These are phyloP conservation scores for Cheiracanthium punctorium DNA, from an alignment of 2,888 invertebrate genomes.

Conservation along the genomic window DNA sequence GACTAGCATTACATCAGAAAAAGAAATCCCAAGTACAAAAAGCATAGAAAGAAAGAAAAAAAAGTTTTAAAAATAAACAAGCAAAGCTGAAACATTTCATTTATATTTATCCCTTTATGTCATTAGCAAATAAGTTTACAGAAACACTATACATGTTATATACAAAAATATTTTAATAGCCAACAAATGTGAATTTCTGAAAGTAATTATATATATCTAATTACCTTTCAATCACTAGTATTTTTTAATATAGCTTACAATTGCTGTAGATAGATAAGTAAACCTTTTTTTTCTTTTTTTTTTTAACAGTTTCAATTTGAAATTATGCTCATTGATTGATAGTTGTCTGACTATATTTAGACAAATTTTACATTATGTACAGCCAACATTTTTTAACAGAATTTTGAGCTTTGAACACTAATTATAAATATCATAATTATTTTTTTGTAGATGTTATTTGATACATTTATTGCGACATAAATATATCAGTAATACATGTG, in stretches of 20 bases:
- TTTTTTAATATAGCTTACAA: too few relatives aligned
- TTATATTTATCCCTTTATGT: neutral
- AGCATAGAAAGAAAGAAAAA: too few relatives aligned
- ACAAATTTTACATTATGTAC: too few relatives aligned
- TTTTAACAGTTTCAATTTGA: neutral
- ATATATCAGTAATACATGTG: too few relatives aligned
- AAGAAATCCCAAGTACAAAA: neutral
- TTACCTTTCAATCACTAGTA: neutral
- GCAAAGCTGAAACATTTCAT: neutral
- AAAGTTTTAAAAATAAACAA: neutral
- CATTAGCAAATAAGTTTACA: neutral
- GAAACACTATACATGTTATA: neutral
- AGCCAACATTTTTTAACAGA: too few relatives aligned
- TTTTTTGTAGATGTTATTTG: too few relatives aligned
- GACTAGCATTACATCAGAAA: neutral
- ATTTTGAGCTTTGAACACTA: too few relatives aligned
- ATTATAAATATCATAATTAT: too few relatives aligned
- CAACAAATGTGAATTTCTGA: neutral
- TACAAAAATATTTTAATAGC: neutral
- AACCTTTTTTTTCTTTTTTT: too few relatives aligned
- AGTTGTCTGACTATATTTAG: too few relatives aligned
- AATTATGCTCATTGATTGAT: constrained; percentile 16
- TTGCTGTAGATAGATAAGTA: too few relatives aligned
- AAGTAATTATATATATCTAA: neutral
- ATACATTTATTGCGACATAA: too few relatives aligned